Base-by-base conservation (phyloP, 2,797 vertebrate species). In the Coregonus ussuriensis region DNA sequence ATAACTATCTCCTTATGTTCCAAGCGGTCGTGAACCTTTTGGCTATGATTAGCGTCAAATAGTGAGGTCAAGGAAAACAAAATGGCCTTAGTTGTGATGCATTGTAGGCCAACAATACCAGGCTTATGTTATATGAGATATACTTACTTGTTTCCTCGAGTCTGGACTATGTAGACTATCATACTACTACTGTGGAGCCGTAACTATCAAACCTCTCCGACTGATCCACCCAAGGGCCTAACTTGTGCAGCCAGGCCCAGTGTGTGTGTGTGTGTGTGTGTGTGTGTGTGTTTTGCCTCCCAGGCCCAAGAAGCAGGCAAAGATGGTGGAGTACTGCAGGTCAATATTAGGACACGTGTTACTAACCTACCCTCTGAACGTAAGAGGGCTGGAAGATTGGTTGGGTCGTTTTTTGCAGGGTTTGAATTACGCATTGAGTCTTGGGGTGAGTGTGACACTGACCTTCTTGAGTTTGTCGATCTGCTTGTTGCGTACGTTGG, bases 391-490 rank as follows among this genome's bases (percentile, higher is more conserved):
- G 9, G 9, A 47, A 2, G 41, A 47, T 47, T 47, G 41, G 41
- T 47, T 47, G 41, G 41, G 9, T 47, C 3, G 9, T 47, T 47
- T 47, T 3, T 11, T 4, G 54, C 54, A 59, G 53, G 11, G 3
- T 4, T 62, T 25, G 2, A 62, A 62, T 62, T 21, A 21, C 6
- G n/a, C 18, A 13, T 63, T 29, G 59, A 63, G 21, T 63, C 59
- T 11, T 9, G 59, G 59, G 4, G 21, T 1, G 7, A 63, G 59
- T 25, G 9, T 25, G 59, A 15, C 66, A 88, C 94, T 82, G 79
- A 97, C 98, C 97, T 96, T 97, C 68, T 91, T 91, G 65, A 99
- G 94, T 81, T 99, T 99, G 73, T 98, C 96, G 0, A 99, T 97
- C 90, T 99, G 98, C 77, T 94, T 98, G 86, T 94, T 95, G 0